Evolutionary conservation across 1,140 invertebrate species (phyloP), one percentile per base, ranked within the genome.

Genomic region (Venustaconcha ellipsiformis): DNA sequence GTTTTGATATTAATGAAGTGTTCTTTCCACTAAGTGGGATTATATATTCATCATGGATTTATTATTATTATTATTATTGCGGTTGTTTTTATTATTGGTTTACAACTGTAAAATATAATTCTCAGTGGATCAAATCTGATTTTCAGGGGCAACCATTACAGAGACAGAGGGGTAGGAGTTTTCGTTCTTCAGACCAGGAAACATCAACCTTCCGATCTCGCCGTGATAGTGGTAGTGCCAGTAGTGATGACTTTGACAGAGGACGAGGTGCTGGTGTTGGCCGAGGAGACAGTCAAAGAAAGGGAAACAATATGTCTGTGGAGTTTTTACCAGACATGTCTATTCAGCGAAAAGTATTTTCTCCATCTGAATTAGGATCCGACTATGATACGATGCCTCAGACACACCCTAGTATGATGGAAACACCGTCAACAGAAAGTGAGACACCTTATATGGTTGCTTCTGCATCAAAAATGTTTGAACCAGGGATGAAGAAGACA

Each of bases 391-490:
- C 67, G 15, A 59, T 78, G 30, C 79, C 79, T 57, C 72, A 57
- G 23, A 56, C 20, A n/a, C 67, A 66, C 14, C 20, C 30, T 23
- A 78, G 81, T n/a, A 68, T 83, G 66, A 73, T 79, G 60, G 79
- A 83, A 20, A 79, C 81, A 60, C 79, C 81, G 20, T 76, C 74
- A 18, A 80, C 81, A 12, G 82, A 70, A 72, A 68, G 1, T 57
- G 26, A 60, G 37, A 48, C 37, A 48, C 37, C 37, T 48, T 48
- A 48, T 48, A 48, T 48, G 37, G 37, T 48, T 48, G 37, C 37
- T 48, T 48, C 37, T 48, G 37, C 0, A 48, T 11, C 37, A 48
- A 48, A 48, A 6, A 48, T 48, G 37, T 48, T 48, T 48, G 37
- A 6, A 48, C 37, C 37, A 48, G 37, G 37, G 37, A 48, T 48